Evolutionary conservation across 2,797 vertebrate genomes (phyloP).

Genomic region (Macropodus opercularis): DNA sequence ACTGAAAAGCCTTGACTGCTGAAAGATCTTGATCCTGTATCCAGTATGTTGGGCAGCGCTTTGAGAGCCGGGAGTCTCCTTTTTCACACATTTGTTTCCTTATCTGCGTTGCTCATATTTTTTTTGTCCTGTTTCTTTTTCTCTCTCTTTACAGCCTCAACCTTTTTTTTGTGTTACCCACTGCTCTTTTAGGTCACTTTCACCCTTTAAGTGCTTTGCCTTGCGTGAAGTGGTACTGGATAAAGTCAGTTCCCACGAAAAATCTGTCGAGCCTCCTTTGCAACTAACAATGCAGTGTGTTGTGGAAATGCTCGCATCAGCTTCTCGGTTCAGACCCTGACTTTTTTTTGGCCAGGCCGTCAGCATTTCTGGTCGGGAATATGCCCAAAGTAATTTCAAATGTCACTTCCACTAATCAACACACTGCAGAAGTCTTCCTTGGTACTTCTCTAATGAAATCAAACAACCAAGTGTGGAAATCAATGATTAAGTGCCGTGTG

Average conservation of each 20-base stretch:
- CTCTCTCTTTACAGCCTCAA: slow-evolving; percentile 17
- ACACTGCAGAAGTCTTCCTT: slow-evolving; percentile 46
- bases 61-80: slow-evolving; percentile 27
- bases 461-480: slow-evolving; percentile 61
- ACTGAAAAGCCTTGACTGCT: slow-evolving; percentile 46
- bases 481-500: slow-evolving; percentile 48
- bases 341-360: slow-evolving; percentile 45
- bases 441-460: slow-evolving; percentile 56
- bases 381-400: slow-evolving; percentile 61
- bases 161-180: slow-evolving; percentile 21
- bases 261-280: slow-evolving; percentile 49
- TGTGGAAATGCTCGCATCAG: slow-evolving; percentile 66
- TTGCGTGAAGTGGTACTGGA: slow-evolving; percentile 38
- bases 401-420: slow-evolving; percentile 63
- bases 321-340: slow-evolving; percentile 44
- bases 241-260: slow-evolving; percentile 69
- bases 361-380: slow-evolving; percentile 52
- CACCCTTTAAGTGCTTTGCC: slow-evolving; percentile 37
- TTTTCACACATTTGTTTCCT: slow-evolving; percentile 53
- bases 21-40: slow-evolving; percentile 50
- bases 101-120: slow-evolving; percentile 6
- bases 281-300: slow-evolving; percentile 61
- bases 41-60: slow-evolving; percentile 22
- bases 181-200: slow-evolving; percentile 55
- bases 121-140: slow-evolving; percentile 35